Evolutionary conservation across 1,140 invertebrate genomes (phyloP).

Genomic region (Drosophila willistoni): DNA sequence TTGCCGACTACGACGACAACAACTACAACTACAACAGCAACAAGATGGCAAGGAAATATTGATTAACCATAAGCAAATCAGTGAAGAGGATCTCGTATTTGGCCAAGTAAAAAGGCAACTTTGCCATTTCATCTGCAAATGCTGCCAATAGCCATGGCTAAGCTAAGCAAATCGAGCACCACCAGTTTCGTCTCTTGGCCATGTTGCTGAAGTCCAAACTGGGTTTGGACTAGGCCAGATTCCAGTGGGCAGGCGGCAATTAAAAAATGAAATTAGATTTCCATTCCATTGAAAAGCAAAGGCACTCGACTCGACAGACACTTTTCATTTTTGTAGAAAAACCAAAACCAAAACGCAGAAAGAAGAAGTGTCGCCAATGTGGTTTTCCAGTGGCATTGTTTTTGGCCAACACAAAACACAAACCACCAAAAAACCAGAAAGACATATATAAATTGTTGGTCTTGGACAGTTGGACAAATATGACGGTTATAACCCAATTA

Average conservation of each 20-base stretch:
- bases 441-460: slow-evolving; percentile 4
- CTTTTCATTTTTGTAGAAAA: slow-evolving; percentile 62
- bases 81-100: background rate
- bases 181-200: slow-evolving; percentile 25
- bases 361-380: slow-evolving; percentile 32
- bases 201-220: background rate
- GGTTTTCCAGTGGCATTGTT: slow-evolving; percentile 54
- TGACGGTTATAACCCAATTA: slow-evolving; percentile 79
- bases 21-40: slow-evolving; percentile 30
- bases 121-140: background rate
- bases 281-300: slow-evolving; percentile 48
- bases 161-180: slow-evolving; percentile 14
- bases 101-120: background rate
- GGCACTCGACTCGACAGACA: slow-evolving; percentile 21
- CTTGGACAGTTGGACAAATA: slow-evolving; percentile 38
- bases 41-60: slow-evolving; percentile 31
- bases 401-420: slow-evolving; percentile 12
- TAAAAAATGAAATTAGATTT: slow-evolving; percentile 80
- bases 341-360: slow-evolving; percentile 27
- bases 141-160: background rate
- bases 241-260: slow-evolving; percentile 46
- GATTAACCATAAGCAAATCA: slow-evolving; percentile 25
- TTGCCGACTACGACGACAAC: background rate
- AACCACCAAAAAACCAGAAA: slow-evolving; percentile 24
- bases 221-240: slow-evolving; percentile 38